A percentile compares a stretch with the other conserved stretches of the same genome.
These are phyloP conservation scores for Pandemis corylana DNA, from an alignment of 2,888 invertebrate species.

Conservation along the genomic window DNA sequence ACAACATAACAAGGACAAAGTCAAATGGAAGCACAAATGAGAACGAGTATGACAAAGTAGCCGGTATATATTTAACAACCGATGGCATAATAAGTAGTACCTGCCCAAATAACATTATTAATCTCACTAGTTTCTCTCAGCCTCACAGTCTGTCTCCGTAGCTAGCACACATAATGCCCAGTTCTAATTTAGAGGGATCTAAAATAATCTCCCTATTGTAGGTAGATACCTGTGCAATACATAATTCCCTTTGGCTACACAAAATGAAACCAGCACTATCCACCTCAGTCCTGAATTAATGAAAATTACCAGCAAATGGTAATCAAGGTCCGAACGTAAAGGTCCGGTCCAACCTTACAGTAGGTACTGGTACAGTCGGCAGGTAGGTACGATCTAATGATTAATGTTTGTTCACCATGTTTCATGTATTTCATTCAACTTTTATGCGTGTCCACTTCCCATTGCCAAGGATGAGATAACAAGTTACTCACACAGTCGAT, in stretches of 20 bases:
- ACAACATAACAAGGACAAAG: not conserved
- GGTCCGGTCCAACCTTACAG: not conserved
- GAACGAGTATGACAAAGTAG: not conserved
- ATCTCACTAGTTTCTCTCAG: not conserved
- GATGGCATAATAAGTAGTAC: not conserved
- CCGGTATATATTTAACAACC: not conserved
- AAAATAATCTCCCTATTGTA: constrained; percentile 15
- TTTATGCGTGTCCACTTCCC: constrained; percentile 1
- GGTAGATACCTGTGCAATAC: not conserved
- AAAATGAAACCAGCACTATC: constrained; percentile 20
- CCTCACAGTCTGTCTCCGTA: not conserved
- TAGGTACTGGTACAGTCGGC: not conserved
- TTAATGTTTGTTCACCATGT: not conserved
- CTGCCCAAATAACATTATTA: not conserved
- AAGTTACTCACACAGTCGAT: not conserved
- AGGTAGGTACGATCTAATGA: not conserved
- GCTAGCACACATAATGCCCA: not conserved
- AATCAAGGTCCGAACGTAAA: constrained; percentile 22
- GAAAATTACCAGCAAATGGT: constrained; percentile 7
- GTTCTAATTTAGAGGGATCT: not conserved
- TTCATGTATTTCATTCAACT: constrained; percentile 13
- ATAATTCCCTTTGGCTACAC: constrained; percentile 19
- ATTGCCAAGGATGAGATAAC: constrained; percentile 3
- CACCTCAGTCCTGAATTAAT: constrained; percentile 10
- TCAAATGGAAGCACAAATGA: not conserved